These are phyloP conservation scores for Drosophila lacicola DNA, from an alignment of 2,888 invertebrate species.

Conservation along the genomic window DNA sequence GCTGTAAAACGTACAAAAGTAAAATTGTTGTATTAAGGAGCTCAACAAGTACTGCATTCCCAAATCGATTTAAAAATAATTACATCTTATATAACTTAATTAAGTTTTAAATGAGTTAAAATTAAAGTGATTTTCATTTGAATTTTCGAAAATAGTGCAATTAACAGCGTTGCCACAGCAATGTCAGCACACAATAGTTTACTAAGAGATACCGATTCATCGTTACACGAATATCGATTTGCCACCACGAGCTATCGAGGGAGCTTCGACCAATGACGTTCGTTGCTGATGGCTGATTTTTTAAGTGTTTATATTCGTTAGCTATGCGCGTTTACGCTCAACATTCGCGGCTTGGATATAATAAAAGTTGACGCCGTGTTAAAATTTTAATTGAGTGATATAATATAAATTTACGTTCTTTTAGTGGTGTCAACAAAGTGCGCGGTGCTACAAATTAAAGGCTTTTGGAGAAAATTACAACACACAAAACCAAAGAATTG, in stretches of 20 bases:
- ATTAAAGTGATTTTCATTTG: not conserved
- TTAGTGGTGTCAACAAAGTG: constrained; percentile 4
- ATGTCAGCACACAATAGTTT: not conserved
- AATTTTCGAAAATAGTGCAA: not conserved
- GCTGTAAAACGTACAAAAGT: constrained; percentile 61
- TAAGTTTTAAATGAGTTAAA: not conserved
- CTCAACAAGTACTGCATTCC: constrained; percentile 39
- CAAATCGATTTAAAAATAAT: constrained; percentile 14
- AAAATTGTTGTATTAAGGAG: constrained; percentile 19
- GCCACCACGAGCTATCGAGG: constrained; percentile 14
- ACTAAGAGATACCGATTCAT: not conserved
- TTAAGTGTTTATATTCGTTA: constrained; percentile 48
- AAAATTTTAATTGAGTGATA: constrained; percentile 14
- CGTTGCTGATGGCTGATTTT: constrained; percentile 35
- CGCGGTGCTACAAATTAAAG: constrained; percentile 12
- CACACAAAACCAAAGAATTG: constrained; percentile 9
- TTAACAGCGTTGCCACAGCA: constrained; percentile 14
- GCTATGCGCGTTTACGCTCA: constrained; percentile 39
- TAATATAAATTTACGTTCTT: not conserved
- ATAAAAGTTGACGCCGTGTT: constrained; percentile 16
- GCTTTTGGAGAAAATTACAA: constrained; percentile 16
- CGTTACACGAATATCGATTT: not conserved
- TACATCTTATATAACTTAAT: constrained; percentile 3
- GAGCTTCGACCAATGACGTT: constrained; percentile 22
- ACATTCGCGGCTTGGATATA: constrained; percentile 28